Evolutionary conservation across 2,797 vertebrate genomes (phyloP).

Genomic region (Microchirus variegatus): DNA sequence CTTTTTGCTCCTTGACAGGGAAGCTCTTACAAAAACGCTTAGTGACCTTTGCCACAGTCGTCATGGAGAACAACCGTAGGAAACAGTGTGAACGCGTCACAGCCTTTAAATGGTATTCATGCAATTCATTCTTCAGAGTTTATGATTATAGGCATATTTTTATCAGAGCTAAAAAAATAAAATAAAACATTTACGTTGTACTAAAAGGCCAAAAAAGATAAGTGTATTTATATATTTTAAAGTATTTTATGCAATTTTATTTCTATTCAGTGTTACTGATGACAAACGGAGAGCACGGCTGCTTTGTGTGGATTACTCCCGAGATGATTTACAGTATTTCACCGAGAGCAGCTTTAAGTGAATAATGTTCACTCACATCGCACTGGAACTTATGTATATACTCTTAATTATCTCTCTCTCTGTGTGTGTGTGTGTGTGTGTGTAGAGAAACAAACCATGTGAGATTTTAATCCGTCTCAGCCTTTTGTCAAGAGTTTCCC

Average conservation of each 20-base stretch:
- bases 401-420: neutral
- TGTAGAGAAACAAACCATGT: conserved; percentile 1
- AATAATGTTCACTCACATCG: conserved; percentile 22
- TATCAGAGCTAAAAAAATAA: conserved; percentile 4
- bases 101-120: conserved; percentile 25
- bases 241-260: conserved; percentile 24
- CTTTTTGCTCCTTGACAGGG: conserved; percentile 79
- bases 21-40: conserved; percentile 74
- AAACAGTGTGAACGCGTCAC: conserved; percentile 6
- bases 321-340: no score
- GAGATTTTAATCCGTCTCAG: conserved; percentile 17
- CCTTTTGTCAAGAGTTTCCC: conserved; percentile 78
- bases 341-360: no score
- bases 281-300: neutral
- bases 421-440: no score
- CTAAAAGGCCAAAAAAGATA: conserved; percentile 14
- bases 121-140: conserved; percentile 25
- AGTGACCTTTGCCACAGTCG: conserved; percentile 28
- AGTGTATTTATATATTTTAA: conserved; percentile 31
- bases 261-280: conserved; percentile 32
- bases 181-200: neutral
- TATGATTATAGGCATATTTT: conserved; percentile 38
- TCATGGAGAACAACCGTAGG: conserved; percentile 5
- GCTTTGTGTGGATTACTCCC: no score
- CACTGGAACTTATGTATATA: neutral